Evolutionary conservation across 2,888 invertebrate species (phyloP).

Genomic region (Cremastinae sp.): DNA sequence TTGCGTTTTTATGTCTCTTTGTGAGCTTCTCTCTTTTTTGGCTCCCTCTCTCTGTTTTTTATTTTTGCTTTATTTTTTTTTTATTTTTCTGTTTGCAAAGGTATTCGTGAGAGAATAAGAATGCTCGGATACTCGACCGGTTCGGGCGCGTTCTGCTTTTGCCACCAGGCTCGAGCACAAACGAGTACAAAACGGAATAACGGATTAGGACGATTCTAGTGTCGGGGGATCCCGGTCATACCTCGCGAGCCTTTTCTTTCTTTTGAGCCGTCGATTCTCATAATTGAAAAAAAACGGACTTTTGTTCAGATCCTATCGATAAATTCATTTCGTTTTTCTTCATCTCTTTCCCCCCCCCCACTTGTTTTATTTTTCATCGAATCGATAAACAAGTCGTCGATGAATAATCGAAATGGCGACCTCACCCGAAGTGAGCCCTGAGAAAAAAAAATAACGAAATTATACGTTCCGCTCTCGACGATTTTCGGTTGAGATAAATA

Average conservation of each 20-base stretch:
- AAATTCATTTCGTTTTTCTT: background rate
- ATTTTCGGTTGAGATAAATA: too few relatives aligned
- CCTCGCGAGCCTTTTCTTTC: background rate
- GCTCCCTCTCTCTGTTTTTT: conserved; percentile 1
- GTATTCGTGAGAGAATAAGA: conserved; percentile 37
- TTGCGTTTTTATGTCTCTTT: conserved; percentile 2
- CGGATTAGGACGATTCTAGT: conserved; percentile 43
- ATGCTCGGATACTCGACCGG: conserved; percentile 50
- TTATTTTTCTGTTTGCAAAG: conserved; percentile 31
- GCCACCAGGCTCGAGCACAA: conserved; percentile 15
- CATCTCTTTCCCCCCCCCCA: background rate
- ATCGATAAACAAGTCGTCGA: conserved; percentile 22
- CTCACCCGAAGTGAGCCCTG: conserved; percentile 1
- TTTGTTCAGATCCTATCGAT: conserved; percentile 28
- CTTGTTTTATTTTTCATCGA: background rate
- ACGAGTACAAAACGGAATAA: conserved; percentile 38
- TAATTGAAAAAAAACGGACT: conserved; percentile 39
- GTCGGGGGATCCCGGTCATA: conserved; percentile 35
- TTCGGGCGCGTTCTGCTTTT: conserved; percentile 48
- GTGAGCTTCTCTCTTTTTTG: conserved; percentile 12
- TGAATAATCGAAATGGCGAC: conserved; percentile 19
- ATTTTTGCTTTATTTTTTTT: conserved; percentile 36
- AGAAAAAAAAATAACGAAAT: background rate
- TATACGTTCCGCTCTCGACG: too few relatives aligned
- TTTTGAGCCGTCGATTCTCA: background rate